Base-by-base conservation (phyloP, 1,140 invertebrate genomes). In the Nephila pilipes region DNA sequence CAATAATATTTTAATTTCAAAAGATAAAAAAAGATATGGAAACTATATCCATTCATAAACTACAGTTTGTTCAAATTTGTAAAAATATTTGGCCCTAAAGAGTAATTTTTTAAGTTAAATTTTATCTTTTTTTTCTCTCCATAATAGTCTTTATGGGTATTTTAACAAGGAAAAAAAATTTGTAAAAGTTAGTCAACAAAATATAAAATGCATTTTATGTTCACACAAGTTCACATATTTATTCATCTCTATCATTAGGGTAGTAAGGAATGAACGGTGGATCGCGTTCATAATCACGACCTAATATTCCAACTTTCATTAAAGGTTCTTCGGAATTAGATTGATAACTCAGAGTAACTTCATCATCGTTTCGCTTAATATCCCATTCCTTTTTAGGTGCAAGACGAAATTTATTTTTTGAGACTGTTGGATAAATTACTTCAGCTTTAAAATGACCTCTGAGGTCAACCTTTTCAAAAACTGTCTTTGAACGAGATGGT, bases 221-320 rank as follows among this genome's bases (percentile, higher is more conserved):
- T n/a, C n/a, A 10, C 46, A 10, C 12, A 46, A 46, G 6, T 10
- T 46, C 12, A 10, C 6, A 10, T 10, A 46, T 46, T 46, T 46
- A 46, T 10, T 46, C 5, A 46, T 6, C 46, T 46, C 12, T 46
- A 6, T 58, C 14, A 4, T 58, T 65, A 25, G 63, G 63, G n/a
- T 63, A 87, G 46, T 60, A 92, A 32, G 90, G 83, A 75, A 92
- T 57, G 29, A 79, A 93, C 5, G 46, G 46, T 55, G 93, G 93
- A 83, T 94, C 93, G 0, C 55, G 32, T 46, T 92, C 65, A 69
- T 94, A 94, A 25, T 46, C 46, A 14, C 93, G 46, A n/a, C 93
- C 93, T 12, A 90, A n/a, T 1, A 94, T 79, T n/a, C 20, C 85
- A 12, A 58, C 81, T 29, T 85, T 65, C 25, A 92, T 10, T 10